Percentiles rank a stretch among this genome's conserved stretches.
phyloP scores from a whole-genome alignment of 2,797 vertebrate genomes.

The Decapterus maruadsi region DNA sequence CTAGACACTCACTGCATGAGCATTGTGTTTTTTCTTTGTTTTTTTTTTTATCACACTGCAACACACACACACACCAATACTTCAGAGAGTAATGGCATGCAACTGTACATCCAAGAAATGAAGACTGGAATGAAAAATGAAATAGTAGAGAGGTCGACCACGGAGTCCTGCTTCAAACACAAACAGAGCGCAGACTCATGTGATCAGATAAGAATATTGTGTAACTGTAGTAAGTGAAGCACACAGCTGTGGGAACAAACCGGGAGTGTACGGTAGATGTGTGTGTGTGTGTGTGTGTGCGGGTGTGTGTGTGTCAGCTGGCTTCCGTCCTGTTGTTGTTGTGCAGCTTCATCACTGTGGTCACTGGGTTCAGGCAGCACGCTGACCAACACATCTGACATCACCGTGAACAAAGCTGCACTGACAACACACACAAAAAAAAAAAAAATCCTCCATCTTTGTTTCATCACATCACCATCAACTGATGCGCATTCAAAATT shows the following conservation, averaged over 20 bases:
- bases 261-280: slow-evolving; percentile 18
- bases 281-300: slow-evolving; percentile 15
- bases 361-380: slow-evolving; percentile 46
- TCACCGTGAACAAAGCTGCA: slow-evolving; percentile 1
- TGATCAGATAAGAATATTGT: slow-evolving; percentile 52
- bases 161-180: background rate
- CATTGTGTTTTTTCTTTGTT: slow-evolving; percentile 3
- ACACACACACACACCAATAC: background rate
- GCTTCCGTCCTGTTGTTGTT: slow-evolving; percentile 28
- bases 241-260: slow-evolving; percentile 42
- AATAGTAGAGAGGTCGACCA: background rate
- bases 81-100: slow-evolving; percentile 9
- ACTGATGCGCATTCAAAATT: background rate
- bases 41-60: no score
- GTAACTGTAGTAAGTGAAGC: slow-evolving; percentile 39
- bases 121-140: slow-evolving; percentile 31
- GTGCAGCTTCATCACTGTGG: slow-evolving; percentile 51
- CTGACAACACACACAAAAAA: background rate
- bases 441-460: background rate
- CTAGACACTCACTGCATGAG: slow-evolving; percentile 15
- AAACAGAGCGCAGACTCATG: slow-evolving; percentile 16
- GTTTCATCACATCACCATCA: background rate
- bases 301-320: slow-evolving; percentile 38
- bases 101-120: slow-evolving; percentile 20
- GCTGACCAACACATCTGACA: slow-evolving; percentile 25